These are phyloP conservation scores for Acanthococcus lagerstroemiae DNA, from an alignment of 2,888 invertebrate genomes.

Conservation along the genomic window DNA sequence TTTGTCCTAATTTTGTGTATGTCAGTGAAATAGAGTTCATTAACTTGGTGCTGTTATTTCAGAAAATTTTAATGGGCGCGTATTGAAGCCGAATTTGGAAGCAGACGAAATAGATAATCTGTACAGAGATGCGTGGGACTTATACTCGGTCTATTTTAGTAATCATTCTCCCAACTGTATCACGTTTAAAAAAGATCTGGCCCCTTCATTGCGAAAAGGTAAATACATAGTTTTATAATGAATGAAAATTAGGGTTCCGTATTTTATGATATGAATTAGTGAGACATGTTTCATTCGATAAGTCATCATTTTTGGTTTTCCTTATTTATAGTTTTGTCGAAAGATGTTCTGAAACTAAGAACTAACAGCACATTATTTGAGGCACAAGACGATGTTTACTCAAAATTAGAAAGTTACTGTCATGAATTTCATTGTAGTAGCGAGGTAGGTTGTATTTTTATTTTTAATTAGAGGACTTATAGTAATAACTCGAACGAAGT, in stretches of 20 bases:
- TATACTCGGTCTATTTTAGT: slow-evolving; percentile 59
- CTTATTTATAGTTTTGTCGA: slow-evolving; percentile 43
- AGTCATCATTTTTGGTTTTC: background rate
- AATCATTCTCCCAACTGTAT: slow-evolving; percentile 52
- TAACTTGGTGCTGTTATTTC: background rate
- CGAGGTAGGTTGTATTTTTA: slow-evolving; percentile 46
- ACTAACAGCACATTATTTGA: slow-evolving; percentile 66
- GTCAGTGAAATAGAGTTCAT: background rate
- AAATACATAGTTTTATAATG: background rate
- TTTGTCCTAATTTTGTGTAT: background rate
- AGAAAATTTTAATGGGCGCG: slow-evolving; percentile 68
- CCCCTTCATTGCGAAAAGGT: slow-evolving; percentile 46
- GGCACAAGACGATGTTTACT: slow-evolving; percentile 68
- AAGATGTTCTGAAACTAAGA: slow-evolving; percentile 58
- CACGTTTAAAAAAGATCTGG: slow-evolving; percentile 49
- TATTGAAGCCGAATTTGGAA: slow-evolving; percentile 65
- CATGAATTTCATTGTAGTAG: slow-evolving; percentile 73
- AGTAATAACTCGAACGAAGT: too few species aligned
- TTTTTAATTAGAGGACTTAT: too few species aligned
- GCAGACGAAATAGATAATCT: slow-evolving; percentile 52
- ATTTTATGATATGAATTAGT: background rate
- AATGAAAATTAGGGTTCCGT: background rate
- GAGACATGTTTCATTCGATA: background rate
- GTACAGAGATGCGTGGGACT: slow-evolving; percentile 54
- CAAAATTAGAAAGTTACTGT: slow-evolving; percentile 61